Evolutionary conservation across 53 echinoderm and acorn worm genomes (phyloP).

Genomic region (Zoroaster sp.): DNA sequence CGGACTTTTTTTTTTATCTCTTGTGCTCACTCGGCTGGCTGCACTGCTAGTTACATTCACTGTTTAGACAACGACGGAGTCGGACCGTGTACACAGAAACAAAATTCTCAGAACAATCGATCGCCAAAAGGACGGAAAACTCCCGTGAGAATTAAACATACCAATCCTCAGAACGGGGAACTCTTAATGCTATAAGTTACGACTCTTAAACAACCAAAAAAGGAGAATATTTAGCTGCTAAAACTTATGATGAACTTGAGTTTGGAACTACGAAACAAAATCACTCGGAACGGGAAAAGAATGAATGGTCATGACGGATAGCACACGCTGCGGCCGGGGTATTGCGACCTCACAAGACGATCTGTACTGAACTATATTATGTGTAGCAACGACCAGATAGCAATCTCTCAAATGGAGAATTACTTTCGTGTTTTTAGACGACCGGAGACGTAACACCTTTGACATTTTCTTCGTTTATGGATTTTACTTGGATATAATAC

Average conservation of each 20-base stretch:
- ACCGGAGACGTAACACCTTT: neutral
- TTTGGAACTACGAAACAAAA: neutral
- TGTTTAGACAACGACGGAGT: neutral
- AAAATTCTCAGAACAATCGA: neutral
- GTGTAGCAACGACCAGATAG: neutral
- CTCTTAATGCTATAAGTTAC: neutral
- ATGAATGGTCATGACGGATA: neutral
- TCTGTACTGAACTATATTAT: neutral
- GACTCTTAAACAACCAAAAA: neutral
- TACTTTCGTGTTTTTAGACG: neutral
- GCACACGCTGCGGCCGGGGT: neutral
- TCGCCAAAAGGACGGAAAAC: neutral
- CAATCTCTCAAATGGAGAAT: neutral
- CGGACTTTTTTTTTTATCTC: neutral
- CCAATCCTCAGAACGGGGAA: neutral
- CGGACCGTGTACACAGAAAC: neutral
- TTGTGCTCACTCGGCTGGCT: neutral
- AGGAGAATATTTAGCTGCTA: neutral
- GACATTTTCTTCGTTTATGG: neutral
- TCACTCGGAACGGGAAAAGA: neutral
- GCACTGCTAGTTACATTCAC: neutral
- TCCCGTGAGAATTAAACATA: no score
- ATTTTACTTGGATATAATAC: neutral
- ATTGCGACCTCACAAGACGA: neutral
- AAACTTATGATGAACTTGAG: neutral